phyloP scores from a whole-genome alignment of 2,797 vertebrate genomes.

The Streptopelia turtur region DNA sequence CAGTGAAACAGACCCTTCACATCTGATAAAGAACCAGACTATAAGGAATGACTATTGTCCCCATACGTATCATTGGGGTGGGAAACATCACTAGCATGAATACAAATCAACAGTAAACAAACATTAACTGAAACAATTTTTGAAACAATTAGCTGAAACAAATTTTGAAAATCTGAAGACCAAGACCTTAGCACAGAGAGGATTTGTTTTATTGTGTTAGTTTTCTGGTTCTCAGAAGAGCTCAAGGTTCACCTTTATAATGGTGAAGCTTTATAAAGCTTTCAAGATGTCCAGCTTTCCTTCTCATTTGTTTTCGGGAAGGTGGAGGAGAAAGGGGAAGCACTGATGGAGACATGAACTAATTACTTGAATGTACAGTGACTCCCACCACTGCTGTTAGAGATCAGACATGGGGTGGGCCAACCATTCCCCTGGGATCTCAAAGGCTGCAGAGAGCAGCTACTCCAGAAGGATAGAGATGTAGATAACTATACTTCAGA shows the following conservation, averaged over 20 bases:
- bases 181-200: neutral
- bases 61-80: neutral
- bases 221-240: neutral
- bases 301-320: neutral
- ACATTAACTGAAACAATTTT: neutral
- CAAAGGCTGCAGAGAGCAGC: neutral
- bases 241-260: neutral
- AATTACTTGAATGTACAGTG: accelerated
- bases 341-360: neutral
- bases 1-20: neutral
- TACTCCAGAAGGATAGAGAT: neutral
- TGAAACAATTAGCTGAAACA: too few relatives aligned
- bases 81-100: neutral
- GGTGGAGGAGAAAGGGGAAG: neutral
- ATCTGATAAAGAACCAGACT: neutral
- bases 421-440: neutral
- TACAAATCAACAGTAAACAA: neutral
- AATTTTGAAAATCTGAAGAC: neutral
- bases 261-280: neutral
- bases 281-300: neutral
- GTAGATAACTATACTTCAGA: neutral
- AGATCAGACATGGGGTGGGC: neutral
- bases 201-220: neutral
- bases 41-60: neutral
- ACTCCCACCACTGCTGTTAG: neutral